phyloP scores from a whole-genome alignment of 2,797 vertebrate species.

The Huso huso region DNA sequence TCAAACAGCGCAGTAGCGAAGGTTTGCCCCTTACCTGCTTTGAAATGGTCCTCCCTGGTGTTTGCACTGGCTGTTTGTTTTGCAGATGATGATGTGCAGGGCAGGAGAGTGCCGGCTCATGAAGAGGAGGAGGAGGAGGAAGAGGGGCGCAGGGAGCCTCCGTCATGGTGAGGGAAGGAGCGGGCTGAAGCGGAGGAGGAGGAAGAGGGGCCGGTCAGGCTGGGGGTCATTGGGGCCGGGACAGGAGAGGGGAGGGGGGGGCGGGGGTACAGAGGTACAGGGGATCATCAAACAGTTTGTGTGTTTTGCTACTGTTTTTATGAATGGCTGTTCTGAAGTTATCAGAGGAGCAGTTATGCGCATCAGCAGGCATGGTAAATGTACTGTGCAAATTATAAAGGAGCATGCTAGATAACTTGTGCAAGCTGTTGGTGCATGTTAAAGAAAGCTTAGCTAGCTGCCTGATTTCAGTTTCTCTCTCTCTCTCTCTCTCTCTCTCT shows the following conservation, averaged over 20 bases:
- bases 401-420: too few species aligned
- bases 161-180: conserved; percentile 67
- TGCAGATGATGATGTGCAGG: conserved; percentile 77
- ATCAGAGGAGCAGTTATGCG: conserved; percentile 10
- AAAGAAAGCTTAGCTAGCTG: too few species aligned
- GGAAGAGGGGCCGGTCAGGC: conserved; percentile 40
- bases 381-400: too few species aligned
- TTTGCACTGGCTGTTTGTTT: conserved; percentile 26
- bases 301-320: neutral
- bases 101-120: conserved; percentile 60
- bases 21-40: too few species aligned
- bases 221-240: neutral
- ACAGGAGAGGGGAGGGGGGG: neutral
- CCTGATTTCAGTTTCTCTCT: conserved; percentile 27
- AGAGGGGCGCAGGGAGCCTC: conserved; percentile 46
- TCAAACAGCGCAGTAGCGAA: neutral
- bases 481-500: too few species aligned
- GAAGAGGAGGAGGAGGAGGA: conserved; percentile 67
- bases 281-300: neutral
- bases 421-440: too few species aligned
- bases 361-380: too few species aligned
- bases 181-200: too few species aligned
- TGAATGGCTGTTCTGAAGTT: conserved; percentile 4
- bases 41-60: too few species aligned
- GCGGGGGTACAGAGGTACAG: too few species aligned